phyloP scores from a whole-genome alignment of 2,888 invertebrate genomes.

The Chouioia cunea region DNA sequence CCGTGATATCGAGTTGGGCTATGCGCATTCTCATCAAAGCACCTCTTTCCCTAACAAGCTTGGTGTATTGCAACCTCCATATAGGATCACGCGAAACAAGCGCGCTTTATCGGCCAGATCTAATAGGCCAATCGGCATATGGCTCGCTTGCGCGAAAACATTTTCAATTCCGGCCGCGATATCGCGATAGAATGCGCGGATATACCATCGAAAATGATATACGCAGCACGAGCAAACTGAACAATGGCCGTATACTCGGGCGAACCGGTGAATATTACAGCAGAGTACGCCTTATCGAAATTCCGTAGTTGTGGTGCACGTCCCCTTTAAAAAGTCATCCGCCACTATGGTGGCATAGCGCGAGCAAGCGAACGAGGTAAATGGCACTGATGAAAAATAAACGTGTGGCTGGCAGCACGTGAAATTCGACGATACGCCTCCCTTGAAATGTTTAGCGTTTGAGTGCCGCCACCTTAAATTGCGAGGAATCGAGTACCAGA shows the following conservation, averaged over 20 bases:
- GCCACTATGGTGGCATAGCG: no score
- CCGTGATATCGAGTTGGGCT: no score
- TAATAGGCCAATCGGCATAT: slow-evolving; percentile 17
- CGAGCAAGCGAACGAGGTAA: no score
- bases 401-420: no score
- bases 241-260: neutral
- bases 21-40: no score
- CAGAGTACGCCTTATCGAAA: slow-evolving; percentile 14
- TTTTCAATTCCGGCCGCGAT: slow-evolving; percentile 17
- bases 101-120: slow-evolving; percentile 9
- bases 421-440: no score
- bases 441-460: no score
- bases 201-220: neutral
- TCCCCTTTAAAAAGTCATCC: no score
- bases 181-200: neutral
- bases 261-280: no score
- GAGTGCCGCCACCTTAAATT: no score
- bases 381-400: no score
- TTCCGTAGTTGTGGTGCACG: neutral
- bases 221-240: neutral
- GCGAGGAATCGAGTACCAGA: no score
- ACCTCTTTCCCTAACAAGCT: neutral
- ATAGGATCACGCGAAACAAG: neutral
- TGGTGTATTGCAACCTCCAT: neutral
- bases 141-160: neutral